phyloP scores from a whole-genome alignment of 2,113 vertebrate species.

The Felis catus region F.catus_Fca126_mat1.0 CM031418.1:97338501-97339000 shows the following conservation, averaged over 20 bases:
- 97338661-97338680: background rate
- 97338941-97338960: background rate
- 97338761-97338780: background rate
- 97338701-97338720: background rate
- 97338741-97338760: background rate
- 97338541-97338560: background rate
- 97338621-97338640: background rate
- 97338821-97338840: background rate
- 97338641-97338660: background rate
- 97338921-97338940: background rate
- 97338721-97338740: background rate
- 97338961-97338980: background rate
- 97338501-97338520: background rate
- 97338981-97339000: background rate
- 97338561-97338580: background rate
- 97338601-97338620: background rate
- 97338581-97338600: background rate
- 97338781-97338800: background rate
- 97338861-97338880: background rate
- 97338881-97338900: background rate
- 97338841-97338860: background rate
- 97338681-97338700: background rate
- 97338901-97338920: background rate
- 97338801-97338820: background rate
- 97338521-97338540: background rate